Evolutionary conservation across 2,888 invertebrate species (phyloP), one percentile per base, ranked within the genome.

Genomic region (Drosophila rellima): DNA sequence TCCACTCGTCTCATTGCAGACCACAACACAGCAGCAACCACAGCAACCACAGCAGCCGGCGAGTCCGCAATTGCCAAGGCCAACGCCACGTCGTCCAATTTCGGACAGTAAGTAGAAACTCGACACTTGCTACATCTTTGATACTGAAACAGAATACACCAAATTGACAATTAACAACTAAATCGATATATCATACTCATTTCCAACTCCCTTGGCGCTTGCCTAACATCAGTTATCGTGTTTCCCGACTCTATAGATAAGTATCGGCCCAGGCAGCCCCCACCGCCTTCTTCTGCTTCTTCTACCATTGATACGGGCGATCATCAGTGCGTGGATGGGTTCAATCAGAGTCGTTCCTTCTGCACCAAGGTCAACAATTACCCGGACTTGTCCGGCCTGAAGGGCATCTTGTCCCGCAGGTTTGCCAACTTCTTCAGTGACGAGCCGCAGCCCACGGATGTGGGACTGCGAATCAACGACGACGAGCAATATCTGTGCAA

Each of bases 341-440:
- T 69, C 31, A 74, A 76, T 48, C 76, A 90, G 17, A 91, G 88
- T 3, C 86, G 88, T 31, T 90, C 93, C 7, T 93, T 93, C 76
- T 94, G 94, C 78, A 93, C 92, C 54, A 80, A 92, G 23, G 90
- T 93, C 13, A 91, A 91, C 31, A 88, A 92, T 31, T 94, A 94
- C 79, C 94, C 94, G 0, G 89, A 90, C 20, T 20, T 83, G 8
- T 76, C 90, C 0, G 82, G 91, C 10, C 69, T 94, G 11, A 90
- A 91, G 17, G 73, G 73, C 6, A 74, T 92, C 2, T 68, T 91
- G 5, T 71, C 82, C 6, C 66, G 74, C 0, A 80, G 85, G 61
- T 91, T 88, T 62, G 83, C 91, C 56, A 78, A 84, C 20, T 74
- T 93, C 91, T 91, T 93, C 84, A 80, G 81, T 5, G 88, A 91